A percentile compares a stretch with the other conserved stretches of the same genome.
Conservation (phyloP, 2,113 vertebrate genomes). For the Amphilophus citrinellus region DNA sequence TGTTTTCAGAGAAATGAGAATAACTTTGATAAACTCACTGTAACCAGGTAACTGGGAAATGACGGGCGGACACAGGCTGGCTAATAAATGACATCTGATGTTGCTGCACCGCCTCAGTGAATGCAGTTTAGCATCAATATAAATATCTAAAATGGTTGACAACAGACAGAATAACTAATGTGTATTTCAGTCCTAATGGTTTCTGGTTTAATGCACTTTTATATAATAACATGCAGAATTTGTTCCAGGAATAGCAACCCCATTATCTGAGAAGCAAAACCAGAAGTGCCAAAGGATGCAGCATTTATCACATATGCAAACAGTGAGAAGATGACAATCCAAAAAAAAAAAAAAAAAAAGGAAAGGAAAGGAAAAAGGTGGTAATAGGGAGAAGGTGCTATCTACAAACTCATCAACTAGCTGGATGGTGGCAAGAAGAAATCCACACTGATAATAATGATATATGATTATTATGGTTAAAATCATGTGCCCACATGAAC, state of each 20-base stretch:
- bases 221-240: background rate
- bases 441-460: background rate
- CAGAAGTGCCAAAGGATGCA: background rate
- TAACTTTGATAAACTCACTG: too few species aligned
- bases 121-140: background rate
- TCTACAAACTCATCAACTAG: background rate
- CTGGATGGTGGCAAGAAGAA: background rate
- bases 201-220: slow-evolving; percentile 10
- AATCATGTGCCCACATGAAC: background rate
- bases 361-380: background rate
- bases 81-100: background rate
- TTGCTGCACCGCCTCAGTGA: background rate
- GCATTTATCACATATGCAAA: slow-evolving; percentile 3
- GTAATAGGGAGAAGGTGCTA: background rate
- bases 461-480: background rate
- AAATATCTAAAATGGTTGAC: background rate
- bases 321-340: background rate
- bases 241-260: slow-evolving; percentile 3
- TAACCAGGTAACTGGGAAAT: background rate
- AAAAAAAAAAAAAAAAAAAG: background rate
- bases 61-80: background rate
- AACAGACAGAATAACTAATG: slow-evolving; percentile 3
- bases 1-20: too few species aligned
- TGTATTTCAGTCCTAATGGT: background rate
- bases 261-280: slow-evolving; percentile 5